Conservation (phyloP, 1,140 invertebrate species). For the Dendroctonus ponderosae region DNA sequence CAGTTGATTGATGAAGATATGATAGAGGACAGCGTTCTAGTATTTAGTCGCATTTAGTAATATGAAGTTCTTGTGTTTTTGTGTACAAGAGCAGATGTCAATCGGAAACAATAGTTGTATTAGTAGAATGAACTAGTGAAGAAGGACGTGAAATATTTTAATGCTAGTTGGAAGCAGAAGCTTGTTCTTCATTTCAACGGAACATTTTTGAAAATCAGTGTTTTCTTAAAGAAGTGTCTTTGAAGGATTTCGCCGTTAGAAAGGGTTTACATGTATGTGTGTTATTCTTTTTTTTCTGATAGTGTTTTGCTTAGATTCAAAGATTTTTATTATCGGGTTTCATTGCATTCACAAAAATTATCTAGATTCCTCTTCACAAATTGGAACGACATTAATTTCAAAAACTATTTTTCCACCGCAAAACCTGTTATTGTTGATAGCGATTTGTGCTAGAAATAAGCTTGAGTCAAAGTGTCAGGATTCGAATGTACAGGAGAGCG, state of each 20-base stretch:
- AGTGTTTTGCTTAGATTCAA: neutral
- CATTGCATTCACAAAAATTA: neutral
- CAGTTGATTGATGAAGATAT: neutral
- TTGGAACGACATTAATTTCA: neutral
- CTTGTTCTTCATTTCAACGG: too few relatives aligned
- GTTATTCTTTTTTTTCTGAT: neutral
- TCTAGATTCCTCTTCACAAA: constrained; percentile 1
- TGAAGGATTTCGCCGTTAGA: neutral
- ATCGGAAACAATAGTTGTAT: too few relatives aligned
- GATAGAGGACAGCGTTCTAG: neutral
- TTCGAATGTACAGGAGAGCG: neutral
- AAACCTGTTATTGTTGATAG: neutral
- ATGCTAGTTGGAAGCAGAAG: too few relatives aligned
- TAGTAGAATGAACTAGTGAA: too few relatives aligned
- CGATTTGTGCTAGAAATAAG: neutral
- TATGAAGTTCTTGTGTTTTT: neutral
- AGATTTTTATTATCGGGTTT: neutral
- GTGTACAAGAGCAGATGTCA: too few relatives aligned
- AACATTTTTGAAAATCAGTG: too few relatives aligned
- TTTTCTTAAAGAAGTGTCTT: neutral
- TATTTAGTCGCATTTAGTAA: neutral
- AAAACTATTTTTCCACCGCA: neutral
- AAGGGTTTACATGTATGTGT: neutral
- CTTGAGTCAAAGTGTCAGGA: neutral
- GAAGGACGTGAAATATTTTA: too few relatives aligned